These are phyloP conservation scores for Colistium nudipinnis DNA, from an alignment of 2,113 vertebrate genomes.

Conservation along the genomic window DNA sequence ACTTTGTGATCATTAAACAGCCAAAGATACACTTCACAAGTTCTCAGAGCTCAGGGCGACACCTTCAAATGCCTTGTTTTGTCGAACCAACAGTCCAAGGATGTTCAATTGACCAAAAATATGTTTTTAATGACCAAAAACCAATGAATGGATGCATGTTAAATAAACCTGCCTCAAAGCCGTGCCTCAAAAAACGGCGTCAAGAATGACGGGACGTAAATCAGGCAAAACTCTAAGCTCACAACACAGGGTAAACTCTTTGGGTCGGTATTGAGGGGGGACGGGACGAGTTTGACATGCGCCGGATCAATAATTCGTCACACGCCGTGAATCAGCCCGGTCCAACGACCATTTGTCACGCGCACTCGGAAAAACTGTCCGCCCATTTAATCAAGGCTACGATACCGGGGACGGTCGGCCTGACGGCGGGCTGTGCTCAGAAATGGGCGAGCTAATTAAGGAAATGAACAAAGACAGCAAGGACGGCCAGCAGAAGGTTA, in stretches of 20 bases:
- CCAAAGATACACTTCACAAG: background rate
- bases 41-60: background rate
- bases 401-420: constrained; percentile 58
- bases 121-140: too few relatives aligned
- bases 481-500: constrained; percentile 75
- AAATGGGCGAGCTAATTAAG: constrained; percentile 79
- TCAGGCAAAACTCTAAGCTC: background rate
- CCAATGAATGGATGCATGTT: background rate
- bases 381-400: constrained; percentile 85
- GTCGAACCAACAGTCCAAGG: background rate
- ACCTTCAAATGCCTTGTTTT: background rate
- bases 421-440: constrained; percentile 71
- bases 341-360: constrained; percentile 77
- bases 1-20: background rate
- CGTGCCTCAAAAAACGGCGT: background rate
- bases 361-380: constrained; percentile 74
- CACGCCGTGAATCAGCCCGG: constrained; percentile 75
- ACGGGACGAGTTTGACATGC: constrained; percentile 57
- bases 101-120: background rate
- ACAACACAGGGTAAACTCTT: constrained; percentile 11
- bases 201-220: background rate
- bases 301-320: constrained; percentile 83
- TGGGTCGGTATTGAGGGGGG: constrained; percentile 32
- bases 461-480: constrained; percentile 79
- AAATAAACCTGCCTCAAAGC: background rate